Percentiles rank a stretch among this genome's conserved stretches.
These are phyloP conservation scores for Tetragonisca angustula DNA, from an alignment of 2,888 invertebrate genomes.

Conservation along the genomic window DNA sequence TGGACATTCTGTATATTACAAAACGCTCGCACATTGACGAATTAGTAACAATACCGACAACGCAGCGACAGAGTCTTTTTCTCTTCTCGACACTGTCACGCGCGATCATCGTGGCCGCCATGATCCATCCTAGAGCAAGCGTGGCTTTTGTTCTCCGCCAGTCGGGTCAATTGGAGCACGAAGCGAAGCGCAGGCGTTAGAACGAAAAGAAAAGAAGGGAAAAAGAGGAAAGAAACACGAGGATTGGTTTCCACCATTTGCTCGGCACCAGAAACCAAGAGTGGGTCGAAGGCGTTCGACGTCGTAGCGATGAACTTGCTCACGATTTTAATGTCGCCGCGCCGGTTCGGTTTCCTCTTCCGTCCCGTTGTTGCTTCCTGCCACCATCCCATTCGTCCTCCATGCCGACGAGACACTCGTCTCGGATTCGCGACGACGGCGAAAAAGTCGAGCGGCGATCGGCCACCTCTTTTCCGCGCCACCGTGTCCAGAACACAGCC, in stretches of 20 bases:
- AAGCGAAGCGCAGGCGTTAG: constrained; percentile 7
- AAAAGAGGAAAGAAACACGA: constrained; percentile 16
- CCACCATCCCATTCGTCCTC: constrained; percentile 36
- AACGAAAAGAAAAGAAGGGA: neutral
- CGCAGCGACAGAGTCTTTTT: neutral
- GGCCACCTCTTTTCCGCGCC: constrained; percentile 58
- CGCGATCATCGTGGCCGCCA: constrained; percentile 18
- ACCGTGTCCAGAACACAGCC: constrained; percentile 32
- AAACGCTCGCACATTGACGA: too few relatives aligned
- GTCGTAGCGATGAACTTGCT: constrained; percentile 35
- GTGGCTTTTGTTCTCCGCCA: constrained; percentile 25
- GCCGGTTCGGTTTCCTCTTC: constrained; percentile 51
- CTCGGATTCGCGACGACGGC: constrained; percentile 50
- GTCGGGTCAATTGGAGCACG: constrained; percentile 55
- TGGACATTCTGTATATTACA: too few relatives aligned
- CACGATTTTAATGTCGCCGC: constrained; percentile 30
- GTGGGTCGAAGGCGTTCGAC: constrained; percentile 66
- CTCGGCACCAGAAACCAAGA: constrained; percentile 77
- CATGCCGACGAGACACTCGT: constrained; percentile 41
- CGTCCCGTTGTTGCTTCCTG: neutral
- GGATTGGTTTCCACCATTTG: constrained; percentile 46
- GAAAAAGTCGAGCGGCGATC: constrained; percentile 75
- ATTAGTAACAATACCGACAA: too few relatives aligned
- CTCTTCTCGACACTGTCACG: neutral
- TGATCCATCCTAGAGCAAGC: constrained; percentile 13